phyloP scores from a whole-genome alignment of 2,888 invertebrate genomes.

The Platycheirus albimanus region DNA sequence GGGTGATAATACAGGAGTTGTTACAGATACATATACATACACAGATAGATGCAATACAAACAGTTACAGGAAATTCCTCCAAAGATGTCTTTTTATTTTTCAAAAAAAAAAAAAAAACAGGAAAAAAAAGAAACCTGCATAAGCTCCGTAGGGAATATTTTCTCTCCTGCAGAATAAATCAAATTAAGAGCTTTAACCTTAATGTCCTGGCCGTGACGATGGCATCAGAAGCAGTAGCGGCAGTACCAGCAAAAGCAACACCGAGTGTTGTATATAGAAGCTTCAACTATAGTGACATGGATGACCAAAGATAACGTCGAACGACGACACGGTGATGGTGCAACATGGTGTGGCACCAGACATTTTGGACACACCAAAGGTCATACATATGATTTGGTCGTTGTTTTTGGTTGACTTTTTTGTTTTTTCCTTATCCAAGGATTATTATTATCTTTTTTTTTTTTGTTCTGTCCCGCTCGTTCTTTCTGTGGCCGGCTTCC shows the following conservation, averaged over 20 bases:
- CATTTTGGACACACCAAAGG: slow-evolving; percentile 66
- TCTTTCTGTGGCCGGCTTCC: slow-evolving; percentile 10
- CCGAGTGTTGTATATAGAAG: not conserved
- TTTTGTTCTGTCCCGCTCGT: not conserved
- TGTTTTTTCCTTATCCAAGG: slow-evolving; percentile 1
- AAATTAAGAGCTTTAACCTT: slow-evolving; percentile 69
- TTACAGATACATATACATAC: slow-evolving; percentile 43
- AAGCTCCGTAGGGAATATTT: slow-evolving; percentile 38
- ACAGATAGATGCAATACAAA: slow-evolving; percentile 17
- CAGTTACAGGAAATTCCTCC: slow-evolving; percentile 40
- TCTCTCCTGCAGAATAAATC: slow-evolving; percentile 61
- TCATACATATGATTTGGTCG: slow-evolving; percentile 59
- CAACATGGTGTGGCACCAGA: slow-evolving; percentile 43
- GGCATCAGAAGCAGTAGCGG: slow-evolving; percentile 5
- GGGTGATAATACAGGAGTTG: slow-evolving; percentile 45
- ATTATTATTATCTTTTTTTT: slow-evolving; percentile 39
- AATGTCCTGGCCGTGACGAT: slow-evolving; percentile 61
- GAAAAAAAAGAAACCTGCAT: slow-evolving; percentile 25
- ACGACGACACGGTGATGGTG: slow-evolving; percentile 41
- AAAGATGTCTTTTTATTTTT: slow-evolving; percentile 27
- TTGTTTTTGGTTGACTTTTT: slow-evolving; percentile 29
- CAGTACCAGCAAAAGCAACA: slow-evolving; percentile 14
- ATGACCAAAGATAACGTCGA: slow-evolving; percentile 57
- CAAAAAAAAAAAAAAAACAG: slow-evolving; percentile 2
- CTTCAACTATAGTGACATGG: slow-evolving; percentile 37